phyloP scores from a whole-genome alignment of 2,113 vertebrate species.

The Phalacrocorax pelagicus region DNA sequence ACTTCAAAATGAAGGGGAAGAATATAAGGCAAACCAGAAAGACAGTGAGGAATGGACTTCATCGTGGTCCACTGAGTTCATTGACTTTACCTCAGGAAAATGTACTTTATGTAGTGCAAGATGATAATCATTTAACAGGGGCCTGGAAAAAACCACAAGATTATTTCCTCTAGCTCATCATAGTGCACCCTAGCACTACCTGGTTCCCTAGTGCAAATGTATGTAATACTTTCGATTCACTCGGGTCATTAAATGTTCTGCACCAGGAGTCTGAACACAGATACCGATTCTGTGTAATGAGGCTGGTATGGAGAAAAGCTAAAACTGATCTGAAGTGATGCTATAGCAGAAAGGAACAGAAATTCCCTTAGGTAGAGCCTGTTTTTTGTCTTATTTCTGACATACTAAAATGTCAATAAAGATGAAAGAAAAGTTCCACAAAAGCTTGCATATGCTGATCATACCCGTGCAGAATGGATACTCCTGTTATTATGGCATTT shows the following conservation, averaged over 20 bases:
- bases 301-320: not conserved
- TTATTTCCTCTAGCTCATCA: not conserved
- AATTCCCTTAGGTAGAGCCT: not conserved
- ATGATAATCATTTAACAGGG: not conserved
- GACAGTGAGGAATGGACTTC: not conserved
- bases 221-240: not conserved
- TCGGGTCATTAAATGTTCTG: not conserved
- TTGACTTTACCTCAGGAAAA: conserved; percentile 1
- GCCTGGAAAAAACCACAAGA: not conserved
- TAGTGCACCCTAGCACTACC: not conserved
- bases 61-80: not conserved
- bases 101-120: not conserved
- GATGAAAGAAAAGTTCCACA: not conserved
- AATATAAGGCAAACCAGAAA: not conserved
- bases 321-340: not conserved
- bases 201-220: not conserved
- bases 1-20: not conserved
- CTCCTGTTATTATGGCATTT: not conserved
- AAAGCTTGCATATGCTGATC: not conserved
- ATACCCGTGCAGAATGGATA: not conserved
- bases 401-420: not conserved
- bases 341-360: not conserved
- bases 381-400: not conserved
- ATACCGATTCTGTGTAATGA: not conserved
- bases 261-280: not conserved